Evolutionary conservation across 2,888 invertebrate species (phyloP), one percentile per base, ranked within the genome.

Genomic region (Pandemis corylana): DNA sequence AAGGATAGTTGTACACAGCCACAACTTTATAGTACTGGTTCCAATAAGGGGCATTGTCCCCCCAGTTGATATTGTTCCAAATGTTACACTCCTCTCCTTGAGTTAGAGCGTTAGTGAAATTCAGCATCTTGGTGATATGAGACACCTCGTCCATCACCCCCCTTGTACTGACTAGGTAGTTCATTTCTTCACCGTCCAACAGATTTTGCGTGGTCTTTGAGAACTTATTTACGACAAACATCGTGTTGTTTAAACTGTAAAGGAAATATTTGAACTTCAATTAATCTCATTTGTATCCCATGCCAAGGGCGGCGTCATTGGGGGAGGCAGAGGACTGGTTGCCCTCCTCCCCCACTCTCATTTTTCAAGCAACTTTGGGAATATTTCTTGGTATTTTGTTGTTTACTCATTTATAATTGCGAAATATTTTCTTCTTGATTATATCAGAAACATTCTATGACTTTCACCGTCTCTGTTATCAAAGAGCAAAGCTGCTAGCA

Each of bases 11-110:
- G 71, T 88, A 93, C 71, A 94, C 91, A 62, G 83, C 87, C 3
- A 94, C 86, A 74, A 90, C 77, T 69, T 85, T 89, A 75, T 93
- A 94, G 76, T 92, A 94, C 78, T 94, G 91, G 77, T 94, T 94
- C 94, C 94, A 94, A 78, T 93, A 94, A 0, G 94, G 94, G 0
- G 94, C 94, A 72, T 94, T 89, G 0, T 90, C 90, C 0, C 94
- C 94, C 94, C 94, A 94, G 70, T 94, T 94, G 2, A 91, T 89
- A 74, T 94, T 94, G 72, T 78, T 82, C 94, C 94, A 94, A 0
- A 84, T 76, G 20, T 80, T 76, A 0, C 74, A 62, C 1, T 80
- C 81, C 0, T 83, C 82, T 0, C 78, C 71, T 28, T 79, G 77
- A 7, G 80, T 81, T 7, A 77, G 49, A 5, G 78, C 66, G 1